A percentile compares a stretch with the other conserved stretches of the same genome.
These are phyloP conservation scores for Gymnobelideus leadbeateri DNA, from an alignment of 2,113 vertebrate genomes.

Conservation along the genomic window DNA sequence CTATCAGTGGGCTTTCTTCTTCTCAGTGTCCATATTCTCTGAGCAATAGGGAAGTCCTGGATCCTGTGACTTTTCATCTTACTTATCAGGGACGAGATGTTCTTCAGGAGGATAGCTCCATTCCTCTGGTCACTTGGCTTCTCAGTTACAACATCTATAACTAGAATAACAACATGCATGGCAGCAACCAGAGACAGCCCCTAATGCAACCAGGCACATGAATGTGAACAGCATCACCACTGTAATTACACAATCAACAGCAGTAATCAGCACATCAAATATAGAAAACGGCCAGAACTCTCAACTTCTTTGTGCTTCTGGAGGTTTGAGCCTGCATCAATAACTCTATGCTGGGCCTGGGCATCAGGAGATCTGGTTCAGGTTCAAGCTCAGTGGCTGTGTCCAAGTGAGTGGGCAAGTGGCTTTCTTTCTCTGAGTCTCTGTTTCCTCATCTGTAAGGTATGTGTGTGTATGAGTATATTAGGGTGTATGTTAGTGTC, in stretches of 20 bases:
- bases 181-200: constrained; percentile 96
- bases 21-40: constrained; percentile 99
- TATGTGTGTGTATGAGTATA: neutral
- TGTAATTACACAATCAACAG: constrained; percentile 89
- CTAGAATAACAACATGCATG: constrained; percentile 97
- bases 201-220: constrained; percentile 93
- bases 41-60: constrained; percentile 99
- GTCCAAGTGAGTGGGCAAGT: neutral
- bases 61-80: constrained; percentile 98
- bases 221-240: constrained; percentile 93
- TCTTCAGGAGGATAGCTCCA: constrained; percentile 97
- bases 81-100: constrained; percentile 97
- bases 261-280: constrained; percentile 88
- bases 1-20: constrained; percentile 95
- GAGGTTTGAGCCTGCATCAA: neutral
- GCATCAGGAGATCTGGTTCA: neutral
- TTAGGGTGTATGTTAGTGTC: too few species aligned
- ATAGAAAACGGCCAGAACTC: constrained; percentile 95
- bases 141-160: constrained; percentile 97
- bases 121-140: constrained; percentile 96
- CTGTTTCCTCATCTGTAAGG: neutral
- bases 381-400: neutral
- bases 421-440: neutral
- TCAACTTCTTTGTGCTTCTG: constrained; percentile 88
- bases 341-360: neutral